Evolutionary conservation across 2,113 vertebrate genomes (phyloP), one percentile per base, ranked within the genome.

Genomic region (Pseudonaja textilis): DNA sequence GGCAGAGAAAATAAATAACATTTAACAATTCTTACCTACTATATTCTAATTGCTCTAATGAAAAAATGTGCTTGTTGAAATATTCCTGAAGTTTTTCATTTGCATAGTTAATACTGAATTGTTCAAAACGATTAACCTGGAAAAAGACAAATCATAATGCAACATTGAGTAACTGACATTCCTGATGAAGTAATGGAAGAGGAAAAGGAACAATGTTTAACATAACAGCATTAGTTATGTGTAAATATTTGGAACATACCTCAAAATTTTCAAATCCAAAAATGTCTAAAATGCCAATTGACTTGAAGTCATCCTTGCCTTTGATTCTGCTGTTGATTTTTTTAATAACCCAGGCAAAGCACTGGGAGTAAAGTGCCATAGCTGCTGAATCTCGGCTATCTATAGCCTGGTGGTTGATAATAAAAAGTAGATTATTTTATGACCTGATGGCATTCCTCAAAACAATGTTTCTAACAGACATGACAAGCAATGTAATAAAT

Each of bases 21-120:
- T 59, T 5, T 29, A 22, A 2, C 8, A n/a, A 50, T 50, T 74
- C 93, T 96, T 94, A 99, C 99, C 98, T 99, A 97, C 99, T 99
- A 91, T 99, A 99, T 96, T 99, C 99, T 61, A 99, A 98, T 69
- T 99, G 99, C 95, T 99, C 99, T 97, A 99, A 97, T 45, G 99
- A 99, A 98, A 99, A 99, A 85, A 99, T 99, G 96, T 99, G 99
- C 94, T 99, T 99, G 96, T 99, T 99, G 96, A 99, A 99, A 96
- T 99, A 99, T 90, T 99, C 99, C 97, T 99, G 99, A 85, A 99
- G 99, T 94, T 99, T 99, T 93, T 99, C 99, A 57, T 99, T 99
- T 97, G 99, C 99, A 97, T 99, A 99, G 98, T 99, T 99, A 96
- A 99, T 99, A 96, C 98, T 99, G 98, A 99, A 99, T 97, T 99